Conservation (phyloP, 2,113 vertebrate genomes). For the Orientallactaga bullata region DNA sequence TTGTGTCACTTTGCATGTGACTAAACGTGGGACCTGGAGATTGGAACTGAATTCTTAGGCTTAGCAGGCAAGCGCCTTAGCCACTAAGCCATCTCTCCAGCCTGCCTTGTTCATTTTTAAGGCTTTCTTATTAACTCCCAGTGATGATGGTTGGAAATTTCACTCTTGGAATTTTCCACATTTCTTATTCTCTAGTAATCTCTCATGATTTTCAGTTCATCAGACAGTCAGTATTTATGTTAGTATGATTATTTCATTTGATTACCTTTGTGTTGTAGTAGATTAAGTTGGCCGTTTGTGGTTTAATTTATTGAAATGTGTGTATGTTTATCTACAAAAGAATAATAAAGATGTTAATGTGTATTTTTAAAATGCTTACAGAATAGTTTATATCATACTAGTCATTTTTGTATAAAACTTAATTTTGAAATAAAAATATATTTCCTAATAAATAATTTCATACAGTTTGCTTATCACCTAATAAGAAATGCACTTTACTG, state of each 20-base stretch:
- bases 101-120: neutral
- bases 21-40: too few relatives aligned
- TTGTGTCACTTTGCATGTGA: too few relatives aligned
- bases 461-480: neutral
- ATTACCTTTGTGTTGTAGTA: neutral
- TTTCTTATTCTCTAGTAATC: neutral
- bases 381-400: conserved; percentile 18
- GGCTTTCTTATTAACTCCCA: neutral
- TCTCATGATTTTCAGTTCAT: neutral
- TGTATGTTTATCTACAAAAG: neutral
- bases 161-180: neutral
- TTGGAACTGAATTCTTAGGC: too few relatives aligned
- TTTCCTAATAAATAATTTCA: conserved; percentile 5
- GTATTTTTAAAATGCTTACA: neutral
- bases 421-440: conserved; percentile 30
- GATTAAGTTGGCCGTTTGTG: neutral
- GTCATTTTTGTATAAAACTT: neutral
- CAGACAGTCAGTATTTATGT: neutral
- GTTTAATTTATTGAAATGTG: neutral
- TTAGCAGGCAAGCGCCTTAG: too few relatives aligned
- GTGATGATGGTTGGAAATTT: neutral
- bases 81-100: too few relatives aligned
- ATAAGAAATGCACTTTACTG: neutral
- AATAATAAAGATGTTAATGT: neutral
- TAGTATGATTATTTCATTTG: neutral